Conservation (phyloP, 2,888 invertebrate species). For the Mechanitis mazaeus region DNA sequence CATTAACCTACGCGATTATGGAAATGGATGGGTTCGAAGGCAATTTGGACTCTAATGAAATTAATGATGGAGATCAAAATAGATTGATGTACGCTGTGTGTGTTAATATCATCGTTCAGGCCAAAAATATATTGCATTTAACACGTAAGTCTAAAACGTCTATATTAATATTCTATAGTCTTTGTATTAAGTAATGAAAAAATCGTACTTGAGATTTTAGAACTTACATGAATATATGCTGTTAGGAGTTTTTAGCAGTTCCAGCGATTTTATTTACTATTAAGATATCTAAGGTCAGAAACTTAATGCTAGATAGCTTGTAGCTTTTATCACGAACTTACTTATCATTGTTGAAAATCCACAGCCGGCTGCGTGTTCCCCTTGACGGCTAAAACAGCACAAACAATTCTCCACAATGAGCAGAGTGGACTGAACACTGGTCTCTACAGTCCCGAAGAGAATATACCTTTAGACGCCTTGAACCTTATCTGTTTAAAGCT, state of each 20-base stretch:
- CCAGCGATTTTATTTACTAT: too few relatives aligned
- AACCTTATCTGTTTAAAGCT: constrained; percentile 76
- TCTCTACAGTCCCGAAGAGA: constrained; percentile 69
- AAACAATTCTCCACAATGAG: constrained; percentile 65
- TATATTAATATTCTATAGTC: too few relatives aligned
- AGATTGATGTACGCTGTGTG: constrained; percentile 58
- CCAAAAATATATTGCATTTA: constrained; percentile 71
- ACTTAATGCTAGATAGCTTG: too few relatives aligned
- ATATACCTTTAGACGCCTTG: constrained; percentile 71
- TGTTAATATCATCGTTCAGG: constrained; percentile 64
- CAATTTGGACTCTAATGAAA: constrained; percentile 39
- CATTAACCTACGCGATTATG: constrained; percentile 71
- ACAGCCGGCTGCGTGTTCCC: constrained; percentile 69
- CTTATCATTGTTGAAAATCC: too few relatives aligned
- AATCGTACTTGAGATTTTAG: too few relatives aligned
- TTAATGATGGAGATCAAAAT: constrained; percentile 40
- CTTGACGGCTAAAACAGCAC: constrained; percentile 66
- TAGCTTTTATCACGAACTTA: too few relatives aligned
- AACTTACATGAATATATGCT: too few relatives aligned
- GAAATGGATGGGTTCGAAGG: constrained; percentile 58
- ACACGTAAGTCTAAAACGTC: constrained; percentile 48
- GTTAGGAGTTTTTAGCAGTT: too few relatives aligned
- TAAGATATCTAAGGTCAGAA: too few relatives aligned
- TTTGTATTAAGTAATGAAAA: too few relatives aligned
- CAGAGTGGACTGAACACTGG: constrained; percentile 70